Conservation (phyloP, 2,888 invertebrate species). For the Eurytoma californica region DNA sequence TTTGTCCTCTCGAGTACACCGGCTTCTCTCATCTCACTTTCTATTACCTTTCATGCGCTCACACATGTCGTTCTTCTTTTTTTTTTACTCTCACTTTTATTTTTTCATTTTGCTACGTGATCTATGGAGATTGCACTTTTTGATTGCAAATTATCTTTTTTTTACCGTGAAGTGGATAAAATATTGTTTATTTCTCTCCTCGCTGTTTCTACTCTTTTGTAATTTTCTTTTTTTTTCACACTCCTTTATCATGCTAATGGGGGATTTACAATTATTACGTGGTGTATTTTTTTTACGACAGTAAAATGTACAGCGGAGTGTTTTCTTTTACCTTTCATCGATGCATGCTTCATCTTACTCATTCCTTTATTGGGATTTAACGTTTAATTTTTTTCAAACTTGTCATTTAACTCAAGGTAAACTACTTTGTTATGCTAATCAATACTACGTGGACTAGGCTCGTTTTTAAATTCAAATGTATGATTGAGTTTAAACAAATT, state of each 20-base stretch:
- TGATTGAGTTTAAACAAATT: too few species aligned
- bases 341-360: constrained; percentile 8
- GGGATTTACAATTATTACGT: constrained; percentile 40
- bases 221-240: background rate
- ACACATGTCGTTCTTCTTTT: constrained; percentile 3
- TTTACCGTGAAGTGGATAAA: constrained; percentile 36
- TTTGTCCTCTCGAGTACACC: constrained; percentile 31
- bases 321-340: constrained; percentile 2
- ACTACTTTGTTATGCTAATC: too few species aligned
- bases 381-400: constrained; percentile 27
- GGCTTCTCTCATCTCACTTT: constrained; percentile 24
- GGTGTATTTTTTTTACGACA: background rate
- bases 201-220: constrained; percentile 16
- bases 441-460: too few species aligned
- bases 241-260: background rate
- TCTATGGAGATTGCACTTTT: constrained; percentile 53
- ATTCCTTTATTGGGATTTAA: constrained; percentile 36
- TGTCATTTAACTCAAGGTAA: background rate
- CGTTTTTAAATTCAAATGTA: too few species aligned
- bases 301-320: constrained; percentile 36
- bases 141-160: constrained; percentile 39
- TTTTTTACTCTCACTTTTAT: background rate
- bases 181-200: constrained; percentile 27
- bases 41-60: constrained; percentile 13
- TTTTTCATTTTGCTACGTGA: constrained; percentile 26